Conservation (phyloP, 2,797 vertebrate species). For the Liparis tanakae region DNA sequence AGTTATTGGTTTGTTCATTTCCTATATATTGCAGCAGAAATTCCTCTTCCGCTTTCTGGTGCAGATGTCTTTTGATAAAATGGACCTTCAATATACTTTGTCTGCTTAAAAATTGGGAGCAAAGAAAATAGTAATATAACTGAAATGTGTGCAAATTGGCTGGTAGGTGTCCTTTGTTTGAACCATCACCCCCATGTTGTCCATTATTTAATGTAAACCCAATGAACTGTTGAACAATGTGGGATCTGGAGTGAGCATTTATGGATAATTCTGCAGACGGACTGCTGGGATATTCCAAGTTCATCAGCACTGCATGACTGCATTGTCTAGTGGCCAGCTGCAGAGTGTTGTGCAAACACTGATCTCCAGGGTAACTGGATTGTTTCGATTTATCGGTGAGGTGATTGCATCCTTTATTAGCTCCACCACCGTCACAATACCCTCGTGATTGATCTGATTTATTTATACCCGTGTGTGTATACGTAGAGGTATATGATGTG, state of each 20-base stretch:
- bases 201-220: conserved; percentile 38
- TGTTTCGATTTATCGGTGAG: conserved; percentile 36
- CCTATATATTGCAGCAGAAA: neutral
- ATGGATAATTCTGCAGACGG: conserved; percentile 44
- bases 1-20: conserved; percentile 26
- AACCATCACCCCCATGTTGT: neutral
- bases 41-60: neutral
- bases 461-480: conserved; percentile 24
- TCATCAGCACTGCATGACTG: conserved; percentile 44
- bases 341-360: conserved; percentile 20
- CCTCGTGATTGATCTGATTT: conserved; percentile 31
- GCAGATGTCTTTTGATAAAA: conserved; percentile 18
- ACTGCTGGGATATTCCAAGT: conserved; percentile 28
- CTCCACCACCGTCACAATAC: conserved; percentile 23
- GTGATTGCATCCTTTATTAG: conserved; percentile 38
- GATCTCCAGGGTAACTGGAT: conserved; percentile 28
- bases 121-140: conserved; percentile 3
- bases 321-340: conserved; percentile 11
- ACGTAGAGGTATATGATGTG: neutral
- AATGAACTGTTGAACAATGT: conserved; percentile 53
- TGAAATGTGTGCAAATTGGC: neutral
- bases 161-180: conserved; percentile 10
- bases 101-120: neutral
- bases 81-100: conserved; percentile 1
- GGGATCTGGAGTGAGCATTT: conserved; percentile 35